phyloP scores from a whole-genome alignment of 2,888 invertebrate species.

The Autographa pulchrina region DNA sequence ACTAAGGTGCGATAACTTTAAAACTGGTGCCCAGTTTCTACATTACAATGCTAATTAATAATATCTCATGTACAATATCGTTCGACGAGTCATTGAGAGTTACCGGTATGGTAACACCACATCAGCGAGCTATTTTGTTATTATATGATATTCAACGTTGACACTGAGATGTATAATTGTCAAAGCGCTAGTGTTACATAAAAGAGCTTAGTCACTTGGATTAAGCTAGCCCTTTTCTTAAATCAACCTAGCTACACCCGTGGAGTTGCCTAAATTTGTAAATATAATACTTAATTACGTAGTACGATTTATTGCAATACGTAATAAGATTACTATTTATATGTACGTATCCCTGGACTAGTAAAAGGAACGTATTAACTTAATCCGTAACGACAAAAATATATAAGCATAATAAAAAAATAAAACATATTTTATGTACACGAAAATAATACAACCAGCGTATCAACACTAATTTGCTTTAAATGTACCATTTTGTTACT shows the following conservation, averaged over 20 bases:
- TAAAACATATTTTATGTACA: constrained; percentile 59
- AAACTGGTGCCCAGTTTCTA: constrained; percentile 70
- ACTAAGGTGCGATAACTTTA: constrained; percentile 74
- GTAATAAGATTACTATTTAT: constrained; percentile 53
- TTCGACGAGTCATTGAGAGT: constrained; percentile 66
- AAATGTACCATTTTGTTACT: constrained; percentile 55
- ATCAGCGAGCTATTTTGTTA: constrained; percentile 30
- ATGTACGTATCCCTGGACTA: constrained; percentile 70
- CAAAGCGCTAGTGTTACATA: constrained; percentile 22
- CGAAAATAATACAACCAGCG: constrained; percentile 64
- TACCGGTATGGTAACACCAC: constrained; percentile 50
- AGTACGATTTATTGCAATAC: constrained; percentile 45
- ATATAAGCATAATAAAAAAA: constrained; percentile 56
- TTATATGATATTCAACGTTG: background rate
- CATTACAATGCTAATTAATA: constrained; percentile 74
- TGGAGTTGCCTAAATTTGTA: constrained; percentile 26
- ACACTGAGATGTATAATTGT: constrained; percentile 12
- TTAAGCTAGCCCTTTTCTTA: background rate
- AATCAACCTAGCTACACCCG: constrained; percentile 23
- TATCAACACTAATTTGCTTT: constrained; percentile 55
- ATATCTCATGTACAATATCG: constrained; percentile 83
- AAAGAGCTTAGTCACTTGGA: background rate
- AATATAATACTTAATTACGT: constrained; percentile 35
- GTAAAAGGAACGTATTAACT: constrained; percentile 73
- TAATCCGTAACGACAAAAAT: constrained; percentile 45